Evolutionary conservation across 1,140 invertebrate species (phyloP).

Genomic region (Sminthurides bifidus): DNA sequence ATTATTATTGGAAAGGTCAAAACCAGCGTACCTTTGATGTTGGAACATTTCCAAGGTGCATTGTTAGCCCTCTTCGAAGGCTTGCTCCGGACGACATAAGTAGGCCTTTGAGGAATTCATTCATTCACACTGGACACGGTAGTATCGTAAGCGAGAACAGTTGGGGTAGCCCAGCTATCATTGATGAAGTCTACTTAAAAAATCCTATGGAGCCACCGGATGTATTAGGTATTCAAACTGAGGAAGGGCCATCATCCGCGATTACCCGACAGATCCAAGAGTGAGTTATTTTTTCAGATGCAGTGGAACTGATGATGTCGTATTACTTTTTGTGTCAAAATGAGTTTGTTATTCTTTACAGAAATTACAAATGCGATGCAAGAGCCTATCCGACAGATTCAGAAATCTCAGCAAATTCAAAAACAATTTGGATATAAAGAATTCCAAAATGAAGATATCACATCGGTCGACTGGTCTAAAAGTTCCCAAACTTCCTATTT

Average conservation of each 20-base stretch:
- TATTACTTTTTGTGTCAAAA: neutral
- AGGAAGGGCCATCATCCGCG: slow-evolving; percentile 24
- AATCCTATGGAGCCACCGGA: slow-evolving; percentile 76
- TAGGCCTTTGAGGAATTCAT: slow-evolving; percentile 66
- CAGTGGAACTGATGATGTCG: slow-evolving; percentile 18
- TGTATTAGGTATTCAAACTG: slow-evolving; percentile 45
- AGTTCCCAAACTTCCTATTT: slow-evolving; percentile 10
- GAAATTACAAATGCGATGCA: slow-evolving; percentile 4
- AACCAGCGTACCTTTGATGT: slow-evolving; percentile 80
- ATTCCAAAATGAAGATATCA: slow-evolving; percentile 38
- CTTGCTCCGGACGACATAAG: slow-evolving; percentile 59
- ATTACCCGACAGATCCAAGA: slow-evolving; percentile 34
- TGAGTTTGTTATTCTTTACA: slow-evolving; percentile 5
- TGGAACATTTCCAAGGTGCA: slow-evolving; percentile 53
- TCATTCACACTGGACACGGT: slow-evolving; percentile 69
- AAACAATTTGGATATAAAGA: slow-evolving; percentile 41
- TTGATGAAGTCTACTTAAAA: slow-evolving; percentile 66
- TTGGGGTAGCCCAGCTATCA: slow-evolving; percentile 72
- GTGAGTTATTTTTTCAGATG: slow-evolving; percentile 54
- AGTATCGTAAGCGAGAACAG: slow-evolving; percentile 56
- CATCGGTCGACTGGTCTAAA: slow-evolving; percentile 22
- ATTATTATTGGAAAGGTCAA: slow-evolving; percentile 93
- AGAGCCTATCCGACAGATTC: slow-evolving; percentile 20
- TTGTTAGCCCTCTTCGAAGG: slow-evolving; percentile 54
- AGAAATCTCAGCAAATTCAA: slow-evolving; percentile 31